Conservation (phyloP, 2,888 invertebrate species). For the Scaptodrosophila latifasciaeformis region DNA sequence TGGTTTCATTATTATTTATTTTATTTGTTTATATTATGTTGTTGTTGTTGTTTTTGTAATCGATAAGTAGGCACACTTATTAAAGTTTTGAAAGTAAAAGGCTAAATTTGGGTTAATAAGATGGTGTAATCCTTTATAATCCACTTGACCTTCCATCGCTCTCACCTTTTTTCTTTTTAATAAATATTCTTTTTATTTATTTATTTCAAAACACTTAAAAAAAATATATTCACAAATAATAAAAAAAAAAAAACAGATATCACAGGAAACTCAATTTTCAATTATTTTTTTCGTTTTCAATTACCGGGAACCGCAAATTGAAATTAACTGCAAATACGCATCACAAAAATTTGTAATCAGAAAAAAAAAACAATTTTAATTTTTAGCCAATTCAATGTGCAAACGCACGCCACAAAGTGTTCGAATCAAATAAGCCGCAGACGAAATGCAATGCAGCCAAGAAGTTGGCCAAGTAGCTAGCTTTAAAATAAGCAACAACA, state of each 20-base stretch:
- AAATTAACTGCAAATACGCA: not conserved
- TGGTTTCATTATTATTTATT: too few species aligned
- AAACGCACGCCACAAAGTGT: constrained; percentile 60
- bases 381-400: constrained; percentile 32
- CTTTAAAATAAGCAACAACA: constrained; percentile 29
- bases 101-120: not conserved
- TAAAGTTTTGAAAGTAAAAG: constrained; percentile 28
- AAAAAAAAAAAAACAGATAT: too few species aligned
- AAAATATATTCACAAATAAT: not conserved
- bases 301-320: not conserved
- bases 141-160: too few species aligned
- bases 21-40: constrained; percentile 20
- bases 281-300: too few species aligned
- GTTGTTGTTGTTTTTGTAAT: constrained; percentile 14
- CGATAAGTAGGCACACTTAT: too few species aligned
- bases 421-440: constrained; percentile 57
- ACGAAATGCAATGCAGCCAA: constrained; percentile 34
- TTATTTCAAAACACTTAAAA: not conserved
- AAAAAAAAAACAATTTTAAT: constrained; percentile 18
- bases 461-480: constrained; percentile 46
- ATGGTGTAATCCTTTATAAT: too few species aligned
- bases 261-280: not conserved
- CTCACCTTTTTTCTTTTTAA: too few species aligned
- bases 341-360: not conserved
- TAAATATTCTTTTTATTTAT: not conserved